Percentiles rank a stretch among this genome's conserved stretches.
Conservation (phyloP, 2,888 invertebrate species). For the Drosophila formosana region DNA sequence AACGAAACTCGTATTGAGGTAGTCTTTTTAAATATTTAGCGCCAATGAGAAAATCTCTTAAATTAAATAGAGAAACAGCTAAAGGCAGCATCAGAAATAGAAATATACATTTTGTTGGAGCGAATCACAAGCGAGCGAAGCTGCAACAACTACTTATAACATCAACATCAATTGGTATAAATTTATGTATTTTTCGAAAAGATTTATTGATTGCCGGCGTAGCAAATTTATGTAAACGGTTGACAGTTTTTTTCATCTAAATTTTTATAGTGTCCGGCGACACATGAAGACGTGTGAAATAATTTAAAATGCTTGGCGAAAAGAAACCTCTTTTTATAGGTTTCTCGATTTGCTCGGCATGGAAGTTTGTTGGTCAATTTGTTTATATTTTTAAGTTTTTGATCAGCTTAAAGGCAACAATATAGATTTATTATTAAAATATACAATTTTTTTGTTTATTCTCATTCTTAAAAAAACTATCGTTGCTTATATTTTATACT, state of each 20-base stretch:
- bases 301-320: conserved; percentile 39
- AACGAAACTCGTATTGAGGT: conserved; percentile 79
- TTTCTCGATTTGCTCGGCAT: conserved; percentile 12
- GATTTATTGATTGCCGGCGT: conserved; percentile 71
- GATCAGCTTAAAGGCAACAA: neutral
- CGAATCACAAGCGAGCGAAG: conserved; percentile 9
- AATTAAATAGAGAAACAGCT: conserved; percentile 25
- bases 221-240: conserved; percentile 69
- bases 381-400: neutral
- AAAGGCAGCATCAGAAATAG: conserved; percentile 11
- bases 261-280: conserved; percentile 23
- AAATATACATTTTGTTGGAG: conserved; percentile 30
- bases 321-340: conserved; percentile 19
- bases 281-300: conserved; percentile 61
- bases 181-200: conserved; percentile 58
- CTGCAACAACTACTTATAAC: conserved; percentile 10
- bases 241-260: conserved; percentile 42
- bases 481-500: too few relatives aligned
- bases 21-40: conserved; percentile 74
- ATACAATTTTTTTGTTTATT: neutral
- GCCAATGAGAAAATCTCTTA: conserved; percentile 35
- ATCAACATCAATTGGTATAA: conserved; percentile 39
- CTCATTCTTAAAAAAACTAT: neutral
- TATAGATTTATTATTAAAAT: neutral
- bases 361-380: conserved; percentile 28